Conservation (phyloP, 2,888 invertebrate genomes). For the Drosophila austrosaltans region DNA sequence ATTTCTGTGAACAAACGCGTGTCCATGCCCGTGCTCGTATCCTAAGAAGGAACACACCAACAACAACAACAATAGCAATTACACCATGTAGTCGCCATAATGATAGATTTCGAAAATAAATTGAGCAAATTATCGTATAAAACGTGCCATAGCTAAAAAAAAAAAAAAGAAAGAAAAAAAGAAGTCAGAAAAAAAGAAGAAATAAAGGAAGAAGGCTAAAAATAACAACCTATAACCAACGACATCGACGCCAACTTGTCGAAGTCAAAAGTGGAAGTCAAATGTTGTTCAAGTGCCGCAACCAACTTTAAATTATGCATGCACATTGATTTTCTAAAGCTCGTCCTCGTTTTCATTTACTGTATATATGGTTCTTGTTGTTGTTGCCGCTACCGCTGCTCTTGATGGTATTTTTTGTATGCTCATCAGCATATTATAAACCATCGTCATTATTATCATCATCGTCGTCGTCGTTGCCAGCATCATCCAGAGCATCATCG, state of each 20-base stretch:
- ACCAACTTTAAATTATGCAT: conserved; percentile 73
- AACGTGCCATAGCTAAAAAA: conserved; percentile 57
- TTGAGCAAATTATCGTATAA: conserved; percentile 71
- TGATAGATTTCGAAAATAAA: conserved; percentile 75
- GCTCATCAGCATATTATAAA: not conserved
- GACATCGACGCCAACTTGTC: conserved; percentile 29
- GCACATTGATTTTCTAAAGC: conserved; percentile 72
- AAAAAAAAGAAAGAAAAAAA: conserved; percentile 61
- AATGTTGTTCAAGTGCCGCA: conserved; percentile 50
- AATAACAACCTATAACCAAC: conserved; percentile 25
- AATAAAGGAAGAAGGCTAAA: not conserved
- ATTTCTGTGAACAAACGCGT: conserved; percentile 67
- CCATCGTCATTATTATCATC: conserved; percentile 35
- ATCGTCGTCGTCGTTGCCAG: conserved; percentile 42
- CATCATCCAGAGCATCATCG: conserved; percentile 27
- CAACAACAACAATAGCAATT: conserved; percentile 51
- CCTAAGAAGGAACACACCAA: conserved; percentile 31
- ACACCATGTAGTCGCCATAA: conserved; percentile 65
- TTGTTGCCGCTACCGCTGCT: conserved; percentile 28
- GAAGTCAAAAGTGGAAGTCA: conserved; percentile 33
- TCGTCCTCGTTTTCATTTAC: conserved; percentile 18
- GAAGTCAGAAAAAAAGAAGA: not conserved
- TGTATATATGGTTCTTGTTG: not conserved
- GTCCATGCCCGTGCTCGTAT: conserved; percentile 43
- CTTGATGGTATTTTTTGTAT: conserved; percentile 4